phyloP scores from a whole-genome alignment of 2,113 vertebrate genomes.

The Paradoxurus hermaphroditus region DNA sequence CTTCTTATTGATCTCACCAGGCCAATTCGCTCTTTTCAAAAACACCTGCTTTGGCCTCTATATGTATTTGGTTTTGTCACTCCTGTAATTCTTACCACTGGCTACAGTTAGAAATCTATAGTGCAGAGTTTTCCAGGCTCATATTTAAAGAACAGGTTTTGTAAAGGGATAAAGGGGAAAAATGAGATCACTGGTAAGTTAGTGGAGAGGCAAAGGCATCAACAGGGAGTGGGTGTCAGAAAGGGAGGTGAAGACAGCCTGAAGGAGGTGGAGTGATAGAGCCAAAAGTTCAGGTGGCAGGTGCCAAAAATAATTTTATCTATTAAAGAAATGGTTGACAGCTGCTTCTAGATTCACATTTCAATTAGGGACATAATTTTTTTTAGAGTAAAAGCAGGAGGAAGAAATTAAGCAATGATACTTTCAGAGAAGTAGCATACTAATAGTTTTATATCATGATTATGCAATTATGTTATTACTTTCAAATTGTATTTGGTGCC shows the following conservation, averaged over 20 bases:
- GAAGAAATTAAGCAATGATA: conserved; percentile 16
- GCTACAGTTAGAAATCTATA: not conserved
- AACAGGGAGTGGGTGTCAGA: not conserved
- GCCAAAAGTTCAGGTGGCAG: not conserved
- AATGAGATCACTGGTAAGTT: not conserved
- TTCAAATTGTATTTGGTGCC: not conserved
- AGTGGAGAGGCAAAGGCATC: not conserved
- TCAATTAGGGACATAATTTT: not conserved
- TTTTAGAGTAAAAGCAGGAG: not conserved
- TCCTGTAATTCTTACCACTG: not conserved
- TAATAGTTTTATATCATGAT: conserved; percentile 6
- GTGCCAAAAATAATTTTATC: not conserved
- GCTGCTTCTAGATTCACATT: not conserved
- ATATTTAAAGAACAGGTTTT: not conserved
- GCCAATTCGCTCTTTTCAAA: not conserved
- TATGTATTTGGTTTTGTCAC: not conserved
- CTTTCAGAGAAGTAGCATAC: not conserved
- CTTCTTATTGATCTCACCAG: not conserved
- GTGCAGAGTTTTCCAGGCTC: not conserved
- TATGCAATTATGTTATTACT: conserved; percentile 25
- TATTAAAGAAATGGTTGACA: not conserved
- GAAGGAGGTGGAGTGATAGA: not conserved
- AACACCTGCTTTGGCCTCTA: not conserved
- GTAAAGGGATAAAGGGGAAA: not conserved
- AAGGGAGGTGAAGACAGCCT: not conserved